phyloP scores from a whole-genome alignment of 2,888 invertebrate genomes.

The Hyles lineata region DNA sequence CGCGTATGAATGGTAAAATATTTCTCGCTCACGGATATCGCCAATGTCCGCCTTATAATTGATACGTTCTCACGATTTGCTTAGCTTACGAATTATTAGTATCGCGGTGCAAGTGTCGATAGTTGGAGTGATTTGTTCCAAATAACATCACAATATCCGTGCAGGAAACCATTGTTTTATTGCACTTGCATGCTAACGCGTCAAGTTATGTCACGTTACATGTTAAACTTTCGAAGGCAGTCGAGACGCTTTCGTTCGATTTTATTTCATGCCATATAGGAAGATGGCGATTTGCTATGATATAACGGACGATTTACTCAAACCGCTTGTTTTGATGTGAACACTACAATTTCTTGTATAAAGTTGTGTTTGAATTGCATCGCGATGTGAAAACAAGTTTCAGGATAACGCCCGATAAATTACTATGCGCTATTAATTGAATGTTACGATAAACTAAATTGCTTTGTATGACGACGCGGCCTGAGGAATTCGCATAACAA shows the following conservation, averaged over 20 bases:
- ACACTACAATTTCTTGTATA: conserved; percentile 5
- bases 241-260: conserved; percentile 43
- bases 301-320: conserved; percentile 43
- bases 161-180: conserved; percentile 31
- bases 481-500: not conserved
- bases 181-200: conserved; percentile 29
- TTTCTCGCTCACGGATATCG: conserved; percentile 12
- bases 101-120: conserved; percentile 7
- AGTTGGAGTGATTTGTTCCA: conserved; percentile 17
- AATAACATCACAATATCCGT: conserved; percentile 28
- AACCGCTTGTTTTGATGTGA: not conserved
- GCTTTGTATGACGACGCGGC: not conserved
- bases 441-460: not conserved
- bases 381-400: conserved; percentile 5
- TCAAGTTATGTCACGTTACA: conserved; percentile 32
- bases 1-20: conserved; percentile 10
- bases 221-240: conserved; percentile 28
- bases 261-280: conserved; percentile 46
- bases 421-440: not conserved
- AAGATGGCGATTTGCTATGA: conserved; percentile 49
- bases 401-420: not conserved
- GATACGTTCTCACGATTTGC: not conserved
- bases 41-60: conserved; percentile 18
- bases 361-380: not conserved
- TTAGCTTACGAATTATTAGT: conserved; percentile 9